phyloP scores from a whole-genome alignment of 2,888 invertebrate genomes.

The Ceriagrion tenellum region DNA sequence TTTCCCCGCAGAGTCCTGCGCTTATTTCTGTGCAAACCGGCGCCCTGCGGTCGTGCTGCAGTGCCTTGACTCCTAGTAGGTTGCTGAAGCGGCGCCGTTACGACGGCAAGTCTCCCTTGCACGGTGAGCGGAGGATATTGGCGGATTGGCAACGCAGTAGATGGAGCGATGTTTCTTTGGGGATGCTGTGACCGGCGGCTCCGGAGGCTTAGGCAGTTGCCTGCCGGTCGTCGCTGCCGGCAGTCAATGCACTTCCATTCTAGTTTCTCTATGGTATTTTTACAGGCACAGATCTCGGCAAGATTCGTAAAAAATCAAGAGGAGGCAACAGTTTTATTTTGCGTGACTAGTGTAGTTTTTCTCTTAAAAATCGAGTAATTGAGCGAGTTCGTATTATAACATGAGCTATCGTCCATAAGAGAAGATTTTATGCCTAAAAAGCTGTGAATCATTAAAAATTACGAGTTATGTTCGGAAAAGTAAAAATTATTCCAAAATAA shows the following conservation, averaged over 20 bases:
- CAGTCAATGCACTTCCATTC: background rate
- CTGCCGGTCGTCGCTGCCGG: background rate
- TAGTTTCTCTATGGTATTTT: no score
- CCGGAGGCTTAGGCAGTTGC: background rate
- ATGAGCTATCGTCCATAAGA: no score
- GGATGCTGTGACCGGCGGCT: background rate
- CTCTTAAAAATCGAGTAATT: no score
- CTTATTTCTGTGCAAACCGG: constrained; percentile 13
- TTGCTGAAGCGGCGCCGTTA: background rate
- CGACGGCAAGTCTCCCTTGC: background rate
- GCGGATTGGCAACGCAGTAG: background rate
- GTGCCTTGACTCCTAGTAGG: background rate
- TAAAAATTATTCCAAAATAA: no score
- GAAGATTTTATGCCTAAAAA: no score
- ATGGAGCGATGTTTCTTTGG: background rate
- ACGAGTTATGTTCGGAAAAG: no score
- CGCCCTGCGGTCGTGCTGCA: background rate
- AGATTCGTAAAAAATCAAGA: no score
- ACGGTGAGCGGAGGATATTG: background rate
- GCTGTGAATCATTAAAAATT: no score
- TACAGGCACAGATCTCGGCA: no score
- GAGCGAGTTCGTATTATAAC: no score
- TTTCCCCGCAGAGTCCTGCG: background rate
- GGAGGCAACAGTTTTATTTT: no score
- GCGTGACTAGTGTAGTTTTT: no score